These are phyloP conservation scores for Malurus cyaneus DNA, from an alignment of 2,113 vertebrate genomes.

Conservation along the genomic window DNA sequence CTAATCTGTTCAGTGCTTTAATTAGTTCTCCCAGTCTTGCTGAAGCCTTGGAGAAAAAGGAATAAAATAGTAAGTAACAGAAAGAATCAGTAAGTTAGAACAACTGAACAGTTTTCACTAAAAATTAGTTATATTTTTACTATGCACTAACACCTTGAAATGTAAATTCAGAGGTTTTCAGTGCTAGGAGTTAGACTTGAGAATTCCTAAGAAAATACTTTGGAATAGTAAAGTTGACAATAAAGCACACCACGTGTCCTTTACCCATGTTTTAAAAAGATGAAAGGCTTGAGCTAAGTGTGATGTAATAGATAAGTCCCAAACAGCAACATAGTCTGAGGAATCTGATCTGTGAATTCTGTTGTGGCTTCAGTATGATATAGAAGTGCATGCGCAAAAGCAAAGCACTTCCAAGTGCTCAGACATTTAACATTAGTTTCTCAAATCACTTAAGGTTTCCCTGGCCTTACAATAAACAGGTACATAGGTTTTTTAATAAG, in stretches of 20 bases:
- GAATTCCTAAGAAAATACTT: not conserved
- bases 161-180: not conserved
- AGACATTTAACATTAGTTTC: not conserved
- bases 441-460: not conserved
- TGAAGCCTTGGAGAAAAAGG: conserved; percentile 75
- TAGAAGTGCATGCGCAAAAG: not conserved
- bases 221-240: not conserved
- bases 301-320: not conserved
- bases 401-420: not conserved
- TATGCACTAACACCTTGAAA: not conserved
- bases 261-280: not conserved
- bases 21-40: conserved; percentile 82
- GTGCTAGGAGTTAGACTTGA: not conserved
- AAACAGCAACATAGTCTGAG: not conserved
- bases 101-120: not conserved
- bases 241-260: not conserved
- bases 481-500: not conserved
- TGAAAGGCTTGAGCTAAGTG: not conserved
- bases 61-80: not conserved
- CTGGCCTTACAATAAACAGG: not conserved
- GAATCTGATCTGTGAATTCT: not conserved
- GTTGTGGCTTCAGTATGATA: not conserved
- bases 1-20: conserved; percentile 80
- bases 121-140: not conserved
- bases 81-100: not conserved